Evolutionary conservation across 2,113 vertebrate species (phyloP).

Genomic region (Elaphurus davidianus): DNA sequence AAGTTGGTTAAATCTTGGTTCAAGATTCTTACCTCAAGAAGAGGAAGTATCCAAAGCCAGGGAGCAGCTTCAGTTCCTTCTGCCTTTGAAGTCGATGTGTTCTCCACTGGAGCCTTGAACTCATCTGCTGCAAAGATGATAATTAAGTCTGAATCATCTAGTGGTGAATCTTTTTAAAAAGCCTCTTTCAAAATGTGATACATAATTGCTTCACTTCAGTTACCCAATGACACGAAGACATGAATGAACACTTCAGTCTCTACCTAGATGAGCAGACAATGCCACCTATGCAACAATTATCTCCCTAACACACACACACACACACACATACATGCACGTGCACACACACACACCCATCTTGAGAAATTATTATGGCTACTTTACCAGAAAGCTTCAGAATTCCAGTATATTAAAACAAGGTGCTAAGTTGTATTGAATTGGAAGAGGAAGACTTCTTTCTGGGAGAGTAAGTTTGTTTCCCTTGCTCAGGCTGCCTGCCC

Average conservation of each 20-base stretch:
- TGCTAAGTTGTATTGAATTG: neutral
- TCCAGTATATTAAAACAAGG: neutral
- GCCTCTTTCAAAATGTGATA: slow-evolving; percentile 70
- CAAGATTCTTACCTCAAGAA: slow-evolving; percentile 59
- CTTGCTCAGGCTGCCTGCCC: neutral
- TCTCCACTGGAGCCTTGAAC: slow-evolving; percentile 42
- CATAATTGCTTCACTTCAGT: slow-evolving; percentile 63
- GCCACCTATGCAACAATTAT: neutral
- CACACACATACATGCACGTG: neutral
- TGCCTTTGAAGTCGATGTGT: slow-evolving; percentile 27
- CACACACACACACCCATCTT: neutral
- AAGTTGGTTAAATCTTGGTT: neutral
- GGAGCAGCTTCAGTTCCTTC: neutral
- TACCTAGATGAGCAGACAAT: slow-evolving; percentile 39
- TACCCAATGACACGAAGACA: slow-evolving; percentile 63
- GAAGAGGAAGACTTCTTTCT: neutral
- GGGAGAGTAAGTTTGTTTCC: neutral
- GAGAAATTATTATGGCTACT: neutral
- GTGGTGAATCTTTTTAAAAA: slow-evolving; percentile 48
- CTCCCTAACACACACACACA: neutral
- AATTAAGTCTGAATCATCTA: slow-evolving; percentile 73
- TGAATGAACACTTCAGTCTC: slow-evolving; percentile 48
- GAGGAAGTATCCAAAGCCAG: neutral
- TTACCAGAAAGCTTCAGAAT: slow-evolving; percentile 12
- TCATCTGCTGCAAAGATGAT: slow-evolving; percentile 36